Evolutionary conservation across 2,113 vertebrate species (phyloP).

Genomic region (Oceanodroma tethys): DNA sequence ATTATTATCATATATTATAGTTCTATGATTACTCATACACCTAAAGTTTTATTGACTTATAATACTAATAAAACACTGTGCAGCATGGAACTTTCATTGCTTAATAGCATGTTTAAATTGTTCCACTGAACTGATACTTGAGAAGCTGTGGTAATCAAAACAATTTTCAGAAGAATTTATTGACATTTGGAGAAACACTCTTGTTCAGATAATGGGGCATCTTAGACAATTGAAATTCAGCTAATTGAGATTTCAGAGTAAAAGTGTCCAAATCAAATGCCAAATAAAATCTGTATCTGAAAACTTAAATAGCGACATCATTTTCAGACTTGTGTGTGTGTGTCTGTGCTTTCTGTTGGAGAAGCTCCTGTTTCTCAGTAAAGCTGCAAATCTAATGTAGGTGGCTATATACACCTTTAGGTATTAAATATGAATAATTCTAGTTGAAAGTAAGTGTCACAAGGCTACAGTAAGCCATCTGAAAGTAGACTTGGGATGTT

Average conservation of each 20-base stretch:
- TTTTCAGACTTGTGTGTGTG: neutral
- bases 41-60: neutral
- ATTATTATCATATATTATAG: neutral
- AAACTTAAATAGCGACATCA: neutral
- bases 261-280: neutral
- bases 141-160: neutral
- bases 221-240: neutral
- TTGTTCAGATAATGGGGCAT: neutral
- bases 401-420: neutral
- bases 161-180: neutral
- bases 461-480: neutral
- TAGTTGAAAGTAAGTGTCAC: neutral
- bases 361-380: neutral
- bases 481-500: neutral
- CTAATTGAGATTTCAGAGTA: neutral
- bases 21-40: neutral
- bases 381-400: neutral
- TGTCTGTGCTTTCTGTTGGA: neutral
- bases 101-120: neutral
- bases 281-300: neutral
- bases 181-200: neutral
- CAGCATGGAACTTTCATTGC: neutral
- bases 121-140: neutral
- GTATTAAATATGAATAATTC: neutral
- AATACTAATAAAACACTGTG: neutral